Base-by-base conservation (phyloP, 1,140 invertebrate species). In the Drosophila nebulosa region DNA sequence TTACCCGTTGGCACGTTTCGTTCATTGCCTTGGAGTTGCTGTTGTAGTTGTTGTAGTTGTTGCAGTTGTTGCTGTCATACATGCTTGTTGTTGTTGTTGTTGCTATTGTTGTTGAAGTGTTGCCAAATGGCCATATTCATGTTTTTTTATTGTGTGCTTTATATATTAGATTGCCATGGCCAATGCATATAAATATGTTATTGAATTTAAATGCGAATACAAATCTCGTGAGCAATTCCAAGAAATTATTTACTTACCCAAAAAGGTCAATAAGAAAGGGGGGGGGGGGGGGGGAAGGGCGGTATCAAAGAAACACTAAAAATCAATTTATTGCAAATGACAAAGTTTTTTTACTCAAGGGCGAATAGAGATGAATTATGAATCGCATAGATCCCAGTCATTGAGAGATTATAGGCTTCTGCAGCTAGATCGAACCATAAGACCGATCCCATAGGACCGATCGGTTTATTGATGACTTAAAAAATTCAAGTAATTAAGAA, bases 131-230 rank as follows among this genome's bases (percentile, higher is more conserved):
- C 75, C 77, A 78, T 83, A 86, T 86, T 78, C 83, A 53, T 88
- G 83, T 86, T 88, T 86, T 86, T 88, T 83, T 86, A 46, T 46
- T 46, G 39, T 86, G 83, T 86, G 83, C 74, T 71, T 86, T 80
- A 86, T 80, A 86, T 83, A 86, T 86, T 88, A 86, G 78, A 86
- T 86, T 88, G 81, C 78, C 83, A 85, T 75, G 81, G 70, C 78
- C 83, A 86, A 86, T 86, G 76, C 78, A 78, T 77, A 78, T 74
- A 77, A 85, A 79, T 77, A 71, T 76, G 55, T 65, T 77, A 79
- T 79, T 74, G 63, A 74, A 74, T 74, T 71, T 71, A 71, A 74
- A 64, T 63, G 56, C 71, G 70, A 74, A 74, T 74, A 56, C 70
- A 70, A 74, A 46, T 46, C 39, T 74, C 63, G 66, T 56, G 56